Evolutionary conservation across 2,797 vertebrate genomes (phyloP), one percentile per base, ranked within the genome.

Genomic region (Siniperca obscura): DNA sequence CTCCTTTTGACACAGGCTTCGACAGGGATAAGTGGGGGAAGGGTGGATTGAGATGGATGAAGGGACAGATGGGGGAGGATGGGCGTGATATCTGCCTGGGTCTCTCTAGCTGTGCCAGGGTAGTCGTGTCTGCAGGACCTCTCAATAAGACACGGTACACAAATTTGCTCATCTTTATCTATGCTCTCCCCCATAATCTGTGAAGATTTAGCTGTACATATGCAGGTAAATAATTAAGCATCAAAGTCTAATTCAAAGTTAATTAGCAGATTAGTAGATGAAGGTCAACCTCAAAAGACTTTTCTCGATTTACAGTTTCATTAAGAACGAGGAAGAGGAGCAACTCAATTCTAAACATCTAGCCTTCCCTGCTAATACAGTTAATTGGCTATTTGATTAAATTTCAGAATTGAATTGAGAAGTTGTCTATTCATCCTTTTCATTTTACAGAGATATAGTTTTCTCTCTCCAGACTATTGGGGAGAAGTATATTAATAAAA

Each of bases 371-470:
- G 91, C 90, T 89, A 89, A 91, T 94, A 74, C 71, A 91, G 74
- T 94, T 95, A 95, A 96, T 95, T 95, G 94, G 84, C 85, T 91
- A 84, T 90, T 92, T 95, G 89, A 93, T 94, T 93, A 92, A 77
- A 91, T 88, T 94, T 92, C 87, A 91, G 89, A 92, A 92, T 36
- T 85, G 88, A 92, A 93, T 90, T 86, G 90, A 90, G 70, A 88
- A 91, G 92, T 90, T 86, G 83, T 74, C 76, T 71, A 89, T 94
- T 94, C 91, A 91, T 90, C 82, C 81, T 83, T 90, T 91, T 93
- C 76, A 89, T 92, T 93, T 91, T 76, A 82, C 76, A 83, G 57
- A 84, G 76, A 90, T 90, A 86, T 85, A 82, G 66, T 77, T 92
- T 87, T 87, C 77, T 84, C 79, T 85, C 70, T 55, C 11, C 30